These are phyloP conservation scores for Diadegma fenestrale DNA, from an alignment of 2,888 invertebrate genomes.

Conservation along the genomic window DNA sequence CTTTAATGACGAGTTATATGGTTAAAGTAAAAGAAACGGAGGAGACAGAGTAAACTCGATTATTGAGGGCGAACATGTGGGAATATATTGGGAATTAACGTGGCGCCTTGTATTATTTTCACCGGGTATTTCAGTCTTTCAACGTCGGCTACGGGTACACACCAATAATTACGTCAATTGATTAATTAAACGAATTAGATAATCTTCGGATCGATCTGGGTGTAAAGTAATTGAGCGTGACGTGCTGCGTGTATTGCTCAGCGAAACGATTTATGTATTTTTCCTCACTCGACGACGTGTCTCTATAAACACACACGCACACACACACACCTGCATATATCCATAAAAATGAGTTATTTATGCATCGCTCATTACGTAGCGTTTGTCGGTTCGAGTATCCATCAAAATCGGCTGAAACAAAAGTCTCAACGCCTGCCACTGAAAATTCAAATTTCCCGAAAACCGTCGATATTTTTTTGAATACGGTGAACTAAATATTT, in stretches of 20 bases:
- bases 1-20: constrained; percentile 62
- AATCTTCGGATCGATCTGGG: constrained; percentile 76
- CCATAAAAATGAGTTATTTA: constrained; percentile 7
- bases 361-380: not conserved
- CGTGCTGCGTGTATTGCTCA: constrained; percentile 49
- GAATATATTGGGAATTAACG: constrained; percentile 64
- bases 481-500: too few relatives aligned
- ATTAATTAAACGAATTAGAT: constrained; percentile 83
- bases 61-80: constrained; percentile 71
- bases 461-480: too few relatives aligned
- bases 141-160: constrained; percentile 70
- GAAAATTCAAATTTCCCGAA: too few relatives aligned
- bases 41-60: constrained; percentile 71
- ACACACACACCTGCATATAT: constrained; percentile 15
- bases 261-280: constrained; percentile 49
- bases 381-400: not conserved
- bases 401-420: not conserved
- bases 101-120: constrained; percentile 68
- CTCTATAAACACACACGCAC: not conserved
- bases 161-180: constrained; percentile 81
- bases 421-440: too few relatives aligned
- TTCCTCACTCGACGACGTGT: constrained; percentile 22
- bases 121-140: constrained; percentile 41
- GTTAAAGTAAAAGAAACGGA: constrained; percentile 55
- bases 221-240: constrained; percentile 70